These are phyloP conservation scores for Xenops minutus DNA, from an alignment of 2,797 vertebrate species.

Conservation along the genomic window DNA sequence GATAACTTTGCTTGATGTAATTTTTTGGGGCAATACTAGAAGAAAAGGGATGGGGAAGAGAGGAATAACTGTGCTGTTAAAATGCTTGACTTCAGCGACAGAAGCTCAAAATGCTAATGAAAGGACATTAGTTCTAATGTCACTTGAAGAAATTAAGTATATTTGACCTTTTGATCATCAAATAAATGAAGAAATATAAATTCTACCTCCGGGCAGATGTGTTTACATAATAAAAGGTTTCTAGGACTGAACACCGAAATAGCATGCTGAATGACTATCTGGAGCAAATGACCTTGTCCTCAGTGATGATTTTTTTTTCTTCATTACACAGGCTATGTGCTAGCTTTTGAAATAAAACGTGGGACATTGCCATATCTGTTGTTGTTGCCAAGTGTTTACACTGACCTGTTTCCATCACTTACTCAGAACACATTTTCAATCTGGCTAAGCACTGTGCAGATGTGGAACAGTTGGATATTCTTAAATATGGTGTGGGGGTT, in stretches of 20 bases:
- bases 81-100: background rate
- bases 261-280: background rate
- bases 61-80: background rate
- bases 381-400: conserved; percentile 45
- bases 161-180: conserved; percentile 22
- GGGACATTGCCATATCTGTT: background rate
- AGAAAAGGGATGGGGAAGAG: background rate
- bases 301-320: background rate
- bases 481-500: background rate
- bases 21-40: background rate
- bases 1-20: background rate
- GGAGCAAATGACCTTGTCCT: conserved; percentile 26
- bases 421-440: conserved; percentile 23
- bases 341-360: conserved; percentile 40
- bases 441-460: conserved; percentile 25
- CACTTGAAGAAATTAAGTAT: conserved; percentile 7
- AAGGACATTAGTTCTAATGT: background rate
- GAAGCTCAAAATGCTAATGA: background rate
- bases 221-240: conserved; percentile 24
- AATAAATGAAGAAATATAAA: conserved; percentile 22
- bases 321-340: background rate
- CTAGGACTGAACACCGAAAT: background rate
- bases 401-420: conserved; percentile 39
- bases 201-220: background rate
- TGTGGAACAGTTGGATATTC: conserved; percentile 60